phyloP scores from a whole-genome alignment of 2,888 invertebrate species.

The Pammene aurita region DNA sequence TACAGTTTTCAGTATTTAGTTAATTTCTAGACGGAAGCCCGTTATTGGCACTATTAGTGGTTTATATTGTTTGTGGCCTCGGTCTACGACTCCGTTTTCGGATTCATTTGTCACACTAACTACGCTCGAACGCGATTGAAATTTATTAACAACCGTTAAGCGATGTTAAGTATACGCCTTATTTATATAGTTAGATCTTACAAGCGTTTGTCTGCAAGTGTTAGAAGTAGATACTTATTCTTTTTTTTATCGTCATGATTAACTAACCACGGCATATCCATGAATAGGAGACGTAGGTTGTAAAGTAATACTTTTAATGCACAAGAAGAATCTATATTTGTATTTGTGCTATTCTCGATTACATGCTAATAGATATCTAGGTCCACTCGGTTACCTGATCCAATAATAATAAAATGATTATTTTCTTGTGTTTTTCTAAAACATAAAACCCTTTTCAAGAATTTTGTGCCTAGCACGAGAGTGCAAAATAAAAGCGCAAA shows the following conservation, averaged over 20 bases:
- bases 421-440: neutral
- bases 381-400: too few species aligned
- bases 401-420: too few species aligned
- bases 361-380: too few species aligned
- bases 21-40: constrained; percentile 30
- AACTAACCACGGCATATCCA: neutral
- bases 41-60: constrained; percentile 32
- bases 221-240: neutral
- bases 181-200: constrained; percentile 12
- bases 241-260: neutral
- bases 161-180: constrained; percentile 6
- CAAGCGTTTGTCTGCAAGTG: neutral
- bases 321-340: too few species aligned
- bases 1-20: constrained; percentile 1
- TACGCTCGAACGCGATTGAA: constrained; percentile 12
- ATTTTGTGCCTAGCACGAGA: neutral
- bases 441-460: neutral
- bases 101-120: constrained; percentile 18
- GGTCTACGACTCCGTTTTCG: constrained; percentile 10
- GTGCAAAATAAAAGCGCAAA: neutral
- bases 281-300: too few species aligned
- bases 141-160: constrained; percentile 11
- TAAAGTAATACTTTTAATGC: too few species aligned
- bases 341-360: too few species aligned
- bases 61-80: constrained; percentile 23